Evolutionary conservation across 2,113 vertebrate genomes (phyloP).

Genomic region (Opisthocomus hoazin): DNA sequence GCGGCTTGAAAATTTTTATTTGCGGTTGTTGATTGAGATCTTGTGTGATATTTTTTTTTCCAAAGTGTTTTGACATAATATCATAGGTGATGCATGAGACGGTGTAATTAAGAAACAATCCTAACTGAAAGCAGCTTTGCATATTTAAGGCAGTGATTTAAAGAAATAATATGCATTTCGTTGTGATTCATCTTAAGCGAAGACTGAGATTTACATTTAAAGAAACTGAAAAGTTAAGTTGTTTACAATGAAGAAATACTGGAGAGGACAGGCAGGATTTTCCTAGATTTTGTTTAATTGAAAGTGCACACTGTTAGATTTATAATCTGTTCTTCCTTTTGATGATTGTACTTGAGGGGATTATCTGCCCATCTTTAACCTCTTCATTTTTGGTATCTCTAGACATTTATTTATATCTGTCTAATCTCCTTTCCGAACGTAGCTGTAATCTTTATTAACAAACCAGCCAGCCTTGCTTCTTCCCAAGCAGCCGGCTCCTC

Average conservation of each 20-base stretch:
- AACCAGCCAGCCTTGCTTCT: conserved; percentile 65
- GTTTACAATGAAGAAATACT: conserved; percentile 22
- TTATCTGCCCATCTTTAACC: conserved; percentile 55
- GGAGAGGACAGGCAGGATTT: conserved; percentile 19
- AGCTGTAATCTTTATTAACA: conserved; percentile 63
- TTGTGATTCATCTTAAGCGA: not conserved
- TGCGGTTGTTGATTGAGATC: not conserved
- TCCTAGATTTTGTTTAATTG: conserved; percentile 29
- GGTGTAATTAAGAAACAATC: not conserved
- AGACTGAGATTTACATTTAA: conserved; percentile 39
- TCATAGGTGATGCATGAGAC: conserved; percentile 14
- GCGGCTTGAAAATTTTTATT: not conserved
- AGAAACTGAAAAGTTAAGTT: conserved; percentile 14
- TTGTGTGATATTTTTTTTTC: not conserved
- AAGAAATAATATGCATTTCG: not conserved
- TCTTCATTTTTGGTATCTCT: conserved; percentile 39
- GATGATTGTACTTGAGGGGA: conserved; percentile 47
- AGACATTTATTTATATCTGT: conserved; percentile 48
- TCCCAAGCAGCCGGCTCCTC: conserved; percentile 49
- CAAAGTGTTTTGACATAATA: not conserved
- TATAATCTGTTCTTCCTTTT: conserved; percentile 36
- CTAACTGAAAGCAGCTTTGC: conserved; percentile 36
- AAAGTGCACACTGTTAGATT: conserved; percentile 31
- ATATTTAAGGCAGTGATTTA: conserved; percentile 1
- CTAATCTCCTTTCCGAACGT: conserved; percentile 49